Evolutionary conservation across 2,888 invertebrate genomes (phyloP).

Genomic region (Halocaridina rubra): DNA sequence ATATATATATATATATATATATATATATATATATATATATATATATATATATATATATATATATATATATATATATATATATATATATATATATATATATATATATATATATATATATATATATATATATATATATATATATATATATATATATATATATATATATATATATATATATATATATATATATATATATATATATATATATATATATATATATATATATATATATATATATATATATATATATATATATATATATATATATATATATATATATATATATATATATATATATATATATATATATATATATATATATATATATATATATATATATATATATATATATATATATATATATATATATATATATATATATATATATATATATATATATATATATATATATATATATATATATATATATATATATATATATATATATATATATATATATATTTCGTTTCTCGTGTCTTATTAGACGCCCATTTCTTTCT

Average conservation of each 20-base stretch:
- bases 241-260: conserved; percentile 8
- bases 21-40: conserved; percentile 8
- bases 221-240: not conserved
- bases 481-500: too few relatives aligned
- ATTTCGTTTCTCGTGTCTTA: too few relatives aligned
- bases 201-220: conserved; percentile 8
- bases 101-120: conserved; percentile 10
- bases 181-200: conserved; percentile 3
- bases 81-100: not conserved
- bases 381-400: conserved; percentile 8
- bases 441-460: not conserved
- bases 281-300: conserved; percentile 1
- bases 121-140: not conserved
- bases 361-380: conserved; percentile 8
- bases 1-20: not conserved
- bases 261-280: conserved; percentile 8
- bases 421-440: conserved; percentile 8
- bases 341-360: conserved; percentile 8
- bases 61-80: not conserved
- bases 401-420: conserved; percentile 8
- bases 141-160: conserved; percentile 2
- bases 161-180: not conserved
- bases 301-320: not conserved
- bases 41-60: conserved; percentile 8
- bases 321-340: not conserved